Evolutionary conservation across 2,797 vertebrate species (phyloP), one percentile per base, ranked within the genome.

Genomic region (Ibycter americanus): DNA sequence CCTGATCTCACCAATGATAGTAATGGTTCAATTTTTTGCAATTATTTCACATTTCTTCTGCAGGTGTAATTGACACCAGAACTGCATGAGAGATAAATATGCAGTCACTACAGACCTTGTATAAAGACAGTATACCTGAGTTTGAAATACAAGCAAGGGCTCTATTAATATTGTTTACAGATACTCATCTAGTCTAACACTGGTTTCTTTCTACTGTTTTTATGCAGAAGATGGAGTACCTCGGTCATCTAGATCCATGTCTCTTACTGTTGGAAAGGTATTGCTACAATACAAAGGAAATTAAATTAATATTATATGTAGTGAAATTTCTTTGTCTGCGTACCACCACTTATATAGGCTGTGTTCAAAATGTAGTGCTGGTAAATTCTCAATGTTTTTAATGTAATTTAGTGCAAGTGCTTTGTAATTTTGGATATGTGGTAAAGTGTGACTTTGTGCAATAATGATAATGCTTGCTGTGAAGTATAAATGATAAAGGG

Each of bases 241-340:
- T 89, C 99, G 99, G 76, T 92, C 99, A 6, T 98, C 99, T 2
- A 99, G 99, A 96, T 99, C 99, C 59, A 99, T 99, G 99, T 99
- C 99, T 55, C 98, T 99, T 93, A 99, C 99, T n/a, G 98, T 99
- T 96, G 99, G 99, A 98, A 99, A 99, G 99, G 99, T 99, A 98
- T 61, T 97, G 77, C 80, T 89, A 29, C 38, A 78, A 66, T 42
- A 73, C 36, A 77, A 94, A 79, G 54, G 81, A 81, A 73, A 79
- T 3, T 0, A 68, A 87, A 15, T 46, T 15, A 73, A 40, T 1
- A 2, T 59, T 92, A 55, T 74, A 32, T 79, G 23, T 40, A 76
- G 34, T 74, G 49, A 76, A 51, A 67, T 74, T 46, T 83, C 40
- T 87, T 84, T 73, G 16, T 83, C 40, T 78, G 1, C 2, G 4